Base-by-base conservation (phyloP, 2,797 vertebrate genomes). In the Loris lydekkerianus region DNA sequence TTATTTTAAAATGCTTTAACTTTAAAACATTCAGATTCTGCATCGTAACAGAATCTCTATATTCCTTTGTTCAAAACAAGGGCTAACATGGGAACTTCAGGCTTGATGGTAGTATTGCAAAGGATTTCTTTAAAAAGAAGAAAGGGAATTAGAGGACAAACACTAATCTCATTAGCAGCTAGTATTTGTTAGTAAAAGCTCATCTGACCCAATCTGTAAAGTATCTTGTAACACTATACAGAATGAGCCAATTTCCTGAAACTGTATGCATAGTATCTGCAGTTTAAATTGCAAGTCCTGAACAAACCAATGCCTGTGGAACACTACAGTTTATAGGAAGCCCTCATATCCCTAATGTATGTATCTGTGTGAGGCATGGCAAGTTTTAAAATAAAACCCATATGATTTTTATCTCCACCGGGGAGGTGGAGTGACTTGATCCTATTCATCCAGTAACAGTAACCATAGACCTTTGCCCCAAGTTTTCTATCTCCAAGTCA, bases 151-250 rank as follows among this genome's bases (percentile, higher is more conserved):
- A 86, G 60, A 70, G 56, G 63, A 43, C 40, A 75, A 53, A 73
- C 15, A 53, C 25, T 94, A 94, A 97, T 80, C 65, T 70, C 58
- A 46, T 95, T 96, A 96, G 46, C 88, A 89, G 29, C 78, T 82
- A 73, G 34, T 37, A 77, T 92, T 86, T 92, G 46, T 84, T 88
- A 78, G 43, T 53, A n/a, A 43, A 92, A 87, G 46, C 31, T 83
- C 31, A 89, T 76, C 75, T 60, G 56, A 89, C 89, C 17, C n/a
- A 95, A 63, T 17, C 34, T 84, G 40, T 49, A 63, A 92, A 46
- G 34, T 18, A 40, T 34, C n/a, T 83, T 60, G 21, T 91, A 84
- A 75, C 40, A 76, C 27, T 49, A 43, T 21, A 49, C 5, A 81
- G 85, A 92, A 89, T 2, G 13, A 77, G 18, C 53, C 89, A 84